Percentiles rank a stretch among this genome's conserved stretches.
phyloP scores from a whole-genome alignment of 2,113 vertebrate genomes.

The Himantopus leucocephalus region DNA sequence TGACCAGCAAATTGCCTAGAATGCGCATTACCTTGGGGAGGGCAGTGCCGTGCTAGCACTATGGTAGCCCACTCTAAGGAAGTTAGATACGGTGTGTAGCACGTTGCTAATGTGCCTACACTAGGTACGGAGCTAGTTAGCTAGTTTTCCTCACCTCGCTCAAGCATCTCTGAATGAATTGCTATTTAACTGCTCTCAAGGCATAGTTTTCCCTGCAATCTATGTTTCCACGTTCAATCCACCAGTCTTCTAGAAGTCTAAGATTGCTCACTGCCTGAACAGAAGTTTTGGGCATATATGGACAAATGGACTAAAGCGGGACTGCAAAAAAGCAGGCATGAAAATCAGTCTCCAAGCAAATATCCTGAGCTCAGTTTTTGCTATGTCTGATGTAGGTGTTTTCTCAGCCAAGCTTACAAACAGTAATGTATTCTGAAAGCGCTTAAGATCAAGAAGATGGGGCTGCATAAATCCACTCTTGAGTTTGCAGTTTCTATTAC shows the following conservation, averaged over 20 bases:
- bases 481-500: too few relatives aligned
- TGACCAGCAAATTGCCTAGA: background rate
- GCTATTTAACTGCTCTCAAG: background rate
- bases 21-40: accelerated
- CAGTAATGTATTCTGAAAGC: background rate
- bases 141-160: background rate
- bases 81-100: background rate
- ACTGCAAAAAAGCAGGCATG: background rate
- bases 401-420: background rate
- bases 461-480: too few relatives aligned
- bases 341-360: background rate
- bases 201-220: background rate
- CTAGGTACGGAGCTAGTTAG: background rate
- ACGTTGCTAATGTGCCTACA: background rate
- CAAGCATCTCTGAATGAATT: background rate
- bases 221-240: background rate
- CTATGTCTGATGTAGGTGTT: background rate
- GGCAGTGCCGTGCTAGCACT: too few relatives aligned
- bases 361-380: background rate
- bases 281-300: background rate
- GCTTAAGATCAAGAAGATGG: too few relatives aligned
- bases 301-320: background rate
- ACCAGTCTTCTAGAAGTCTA: background rate
- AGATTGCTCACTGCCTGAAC: background rate
- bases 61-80: background rate